Evolutionary conservation across 2,888 invertebrate genomes (phyloP), one percentile per base, ranked within the genome.

Genomic region (Heliconius cydno): DNA sequence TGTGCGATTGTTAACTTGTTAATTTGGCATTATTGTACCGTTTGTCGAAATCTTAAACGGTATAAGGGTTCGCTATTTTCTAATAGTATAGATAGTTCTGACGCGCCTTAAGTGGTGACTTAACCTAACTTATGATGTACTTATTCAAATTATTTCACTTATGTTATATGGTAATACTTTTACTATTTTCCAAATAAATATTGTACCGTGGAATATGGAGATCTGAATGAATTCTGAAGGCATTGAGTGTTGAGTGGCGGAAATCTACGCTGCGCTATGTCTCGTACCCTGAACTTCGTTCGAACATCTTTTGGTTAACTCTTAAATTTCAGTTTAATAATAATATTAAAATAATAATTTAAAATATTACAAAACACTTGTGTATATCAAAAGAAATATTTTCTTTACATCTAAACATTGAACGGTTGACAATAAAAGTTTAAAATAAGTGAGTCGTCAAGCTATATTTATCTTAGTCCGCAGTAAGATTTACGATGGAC

Each of bases 1-100:
- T 90, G 89, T 87, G 86, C 90, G 88, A 93, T 92, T 92, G 93
- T 93, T 88, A 83, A 87, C 88, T 88, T 90, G 90, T 91, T 92
- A 90, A 93, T 92, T 91, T 91, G 87, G 86, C 87, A 89, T 91
- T 89, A 90, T 91, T 92, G 92, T 91, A 86, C 73, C 46, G 81
- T 82, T 82, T 84, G 84, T 84, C 84, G 83, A 76, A 79, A 72
- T 77, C 73, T 67, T 52, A 79, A 78, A 68, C 66, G 38, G 28
- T 66, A 60, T 77, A 74, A 70, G 74, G 74, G 34, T 57, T 25
- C 67, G 46, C 28, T n/a, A 63, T 25, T 41, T 63, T 28, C 12
- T 75, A 25, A 22, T 41, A 0, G 52, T 19, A 75, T 41, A 38
- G 74, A 28, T 73, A 46, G 65, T 66, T 66, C 34, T 57, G 66